These are phyloP conservation scores for Zaprionus capensis DNA, from an alignment of 1,140 invertebrate species.

Conservation along the genomic window DNA sequence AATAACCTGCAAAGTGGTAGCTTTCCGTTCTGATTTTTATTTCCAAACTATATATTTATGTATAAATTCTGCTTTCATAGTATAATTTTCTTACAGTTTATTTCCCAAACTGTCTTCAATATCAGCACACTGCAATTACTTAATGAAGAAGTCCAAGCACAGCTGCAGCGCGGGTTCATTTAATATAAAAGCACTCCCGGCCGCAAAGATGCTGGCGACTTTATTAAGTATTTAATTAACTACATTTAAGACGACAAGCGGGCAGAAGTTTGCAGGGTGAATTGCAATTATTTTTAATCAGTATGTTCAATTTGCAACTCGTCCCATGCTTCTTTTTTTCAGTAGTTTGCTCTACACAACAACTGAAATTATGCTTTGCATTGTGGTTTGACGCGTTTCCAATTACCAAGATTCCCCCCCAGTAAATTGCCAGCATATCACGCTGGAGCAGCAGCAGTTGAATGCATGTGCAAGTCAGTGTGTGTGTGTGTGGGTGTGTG, in stretches of 20 bases:
- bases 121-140: not conserved
- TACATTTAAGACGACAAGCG: not conserved
- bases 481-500: not conserved
- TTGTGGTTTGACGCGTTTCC: constrained; percentile 40
- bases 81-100: not conserved
- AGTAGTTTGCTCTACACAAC: not conserved
- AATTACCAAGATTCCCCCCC: constrained; percentile 36
- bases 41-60: no score
- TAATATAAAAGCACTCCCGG: not conserved
- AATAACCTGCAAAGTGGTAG: no score
- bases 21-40: no score
- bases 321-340: not conserved
- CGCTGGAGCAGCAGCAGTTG: not conserved
- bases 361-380: constrained; percentile 22
- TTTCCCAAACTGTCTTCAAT: not conserved
- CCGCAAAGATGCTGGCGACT: not conserved
- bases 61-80: no score
- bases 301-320: constrained; percentile 19
- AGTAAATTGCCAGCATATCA: constrained; percentile 8
- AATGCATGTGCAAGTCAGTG: not conserved
- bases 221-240: constrained; percentile 8
- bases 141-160: not conserved
- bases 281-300: constrained; percentile 5
- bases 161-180: not conserved
- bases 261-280: not conserved